These are phyloP conservation scores for Anser cygnoides DNA, from an alignment of 2,113 vertebrate genomes.

Conservation along the genomic window DNA sequence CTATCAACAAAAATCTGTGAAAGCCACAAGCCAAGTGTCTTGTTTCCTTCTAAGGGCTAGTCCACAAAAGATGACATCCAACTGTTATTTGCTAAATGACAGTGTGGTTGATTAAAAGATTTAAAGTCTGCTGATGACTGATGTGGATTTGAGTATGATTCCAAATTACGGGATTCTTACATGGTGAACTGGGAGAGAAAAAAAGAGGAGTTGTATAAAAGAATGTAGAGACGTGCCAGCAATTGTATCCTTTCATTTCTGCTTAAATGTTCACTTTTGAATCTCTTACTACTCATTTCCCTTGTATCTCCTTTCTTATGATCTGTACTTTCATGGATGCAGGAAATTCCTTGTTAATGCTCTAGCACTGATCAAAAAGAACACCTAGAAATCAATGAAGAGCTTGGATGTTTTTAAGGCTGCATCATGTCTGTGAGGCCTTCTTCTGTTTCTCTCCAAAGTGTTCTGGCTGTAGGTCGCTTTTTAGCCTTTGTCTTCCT, in stretches of 20 bases:
- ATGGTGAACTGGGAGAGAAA: background rate
- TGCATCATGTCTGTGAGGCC: background rate
- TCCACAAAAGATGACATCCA: background rate
- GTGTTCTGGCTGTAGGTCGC: background rate
- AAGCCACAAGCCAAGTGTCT: background rate
- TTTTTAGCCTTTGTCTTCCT: background rate
- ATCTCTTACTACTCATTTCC: background rate
- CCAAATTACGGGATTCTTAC: background rate
- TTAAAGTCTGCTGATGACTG: background rate
- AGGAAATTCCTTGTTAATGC: background rate
- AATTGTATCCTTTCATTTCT: background rate
- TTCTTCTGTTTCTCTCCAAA: background rate
- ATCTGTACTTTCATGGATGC: accelerated
- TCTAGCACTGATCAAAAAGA: background rate
- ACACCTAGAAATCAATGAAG: background rate
- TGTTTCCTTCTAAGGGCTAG: constrained; percentile 36
- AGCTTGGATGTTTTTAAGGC: background rate
- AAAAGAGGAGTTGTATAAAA: background rate
- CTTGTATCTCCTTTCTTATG: background rate
- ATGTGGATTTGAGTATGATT: background rate
- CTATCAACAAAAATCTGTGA: constrained; percentile 31
- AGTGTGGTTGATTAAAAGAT: background rate
- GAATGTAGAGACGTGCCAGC: background rate
- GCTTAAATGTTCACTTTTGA: background rate
- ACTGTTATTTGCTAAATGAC: background rate